These are phyloP conservation scores for Ramphastos sulfuratus DNA, from an alignment of 2,113 vertebrate genomes.

Conservation along the genomic window DNA sequence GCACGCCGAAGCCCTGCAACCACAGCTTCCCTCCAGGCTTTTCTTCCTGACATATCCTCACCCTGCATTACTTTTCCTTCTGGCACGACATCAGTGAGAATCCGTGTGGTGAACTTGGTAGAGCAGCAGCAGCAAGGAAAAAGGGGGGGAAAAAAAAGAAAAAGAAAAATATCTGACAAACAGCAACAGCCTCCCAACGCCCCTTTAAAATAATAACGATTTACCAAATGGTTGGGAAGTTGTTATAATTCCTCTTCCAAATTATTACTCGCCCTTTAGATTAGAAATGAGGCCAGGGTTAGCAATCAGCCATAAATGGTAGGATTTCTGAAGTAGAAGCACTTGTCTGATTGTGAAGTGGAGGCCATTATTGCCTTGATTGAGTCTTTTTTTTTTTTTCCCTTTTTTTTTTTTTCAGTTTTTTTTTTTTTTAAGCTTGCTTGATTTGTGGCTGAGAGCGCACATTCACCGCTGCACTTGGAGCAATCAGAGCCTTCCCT, in stretches of 20 bases:
- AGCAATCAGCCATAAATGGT: constrained; percentile 97
- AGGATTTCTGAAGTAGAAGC: constrained; percentile 90
- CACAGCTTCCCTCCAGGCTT: not conserved
- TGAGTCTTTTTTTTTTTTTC: constrained; percentile 83
- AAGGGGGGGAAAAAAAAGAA: no score
- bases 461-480: constrained; percentile 80
- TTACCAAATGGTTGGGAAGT: constrained; percentile 89
- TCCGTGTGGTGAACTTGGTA: constrained; percentile 46
- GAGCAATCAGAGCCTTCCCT: constrained; percentile 90
- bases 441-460: constrained; percentile 90
- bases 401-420: constrained; percentile 60
- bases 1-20: not conserved
- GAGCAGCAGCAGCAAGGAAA: constrained; percentile 30
- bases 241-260: constrained; percentile 95
- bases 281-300: constrained; percentile 89
- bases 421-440: constrained; percentile 71
- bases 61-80: not conserved
- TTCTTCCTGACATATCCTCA: not conserved
- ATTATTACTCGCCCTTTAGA: constrained; percentile 89
- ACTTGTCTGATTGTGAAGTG: constrained; percentile 99
- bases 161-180: constrained; percentile 60
- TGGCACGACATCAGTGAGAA: not conserved
- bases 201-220: constrained; percentile 91
- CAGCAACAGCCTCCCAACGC: constrained; percentile 65
- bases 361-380: constrained; percentile 95